Base-by-base conservation (phyloP, 2,888 invertebrate species). In the Lithosia quadra region DNA sequence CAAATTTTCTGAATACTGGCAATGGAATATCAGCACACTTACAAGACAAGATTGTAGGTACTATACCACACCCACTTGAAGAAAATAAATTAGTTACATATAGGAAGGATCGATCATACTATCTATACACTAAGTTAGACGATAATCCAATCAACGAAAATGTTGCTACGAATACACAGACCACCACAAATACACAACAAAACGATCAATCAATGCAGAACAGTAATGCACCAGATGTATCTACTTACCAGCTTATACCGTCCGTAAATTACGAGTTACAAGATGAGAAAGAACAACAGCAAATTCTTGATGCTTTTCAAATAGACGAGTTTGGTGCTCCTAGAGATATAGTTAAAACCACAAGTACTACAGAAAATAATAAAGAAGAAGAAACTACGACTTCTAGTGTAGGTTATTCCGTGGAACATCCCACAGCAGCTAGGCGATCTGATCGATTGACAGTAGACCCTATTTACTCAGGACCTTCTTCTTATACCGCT, bases 401-500 rank as follows among this genome's bases (percentile, higher is more conserved):
- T 11, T 86, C 87, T 24, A 88, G 86, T 68, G 81, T 92, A 58
- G 88, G 92, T 69, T 91, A 83, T 61, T 81, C 88, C 10, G 81
- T 91, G 24, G 85, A 90, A 65, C 91, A 91, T 72, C 85, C 90
- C 1, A 75, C 78, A 63, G 79, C 88, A 39, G 71, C 67, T 24
- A 86, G 85, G 74, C 85, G 86, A 71, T 73, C 80, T 49, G 80
- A 75, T 69, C 74, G 79, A 49, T 85, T 82, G 70, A 83, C 78
- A 67, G 70, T 88, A 13, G 88, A 84, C 73, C 82, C 82, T 22
- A 72, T 92, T 22, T 95, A 94, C 68, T 83, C 87, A 61, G 94
- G 94, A 0, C 93, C 92, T 9, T 93, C 93, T n/a, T 94, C 95
- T 0, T 95, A 94, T 71, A 91, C 86, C 0, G 92, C 93, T 53